phyloP scores from a whole-genome alignment of 2,888 invertebrate species.

The Apamea monoglypha region DNA sequence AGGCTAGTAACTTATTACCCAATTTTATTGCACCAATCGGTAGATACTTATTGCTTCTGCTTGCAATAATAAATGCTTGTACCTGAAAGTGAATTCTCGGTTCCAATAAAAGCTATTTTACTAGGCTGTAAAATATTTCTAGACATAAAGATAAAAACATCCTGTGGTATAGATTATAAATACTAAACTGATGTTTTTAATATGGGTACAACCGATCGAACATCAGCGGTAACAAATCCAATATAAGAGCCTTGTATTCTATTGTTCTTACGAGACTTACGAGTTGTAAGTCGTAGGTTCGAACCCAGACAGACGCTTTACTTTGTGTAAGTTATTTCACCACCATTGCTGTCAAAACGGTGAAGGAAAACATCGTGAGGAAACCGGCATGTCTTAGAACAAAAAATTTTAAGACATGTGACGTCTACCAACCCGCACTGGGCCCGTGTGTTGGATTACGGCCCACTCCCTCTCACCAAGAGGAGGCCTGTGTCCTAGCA shows the following conservation, averaged over 20 bases:
- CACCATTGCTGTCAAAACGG: too few relatives aligned
- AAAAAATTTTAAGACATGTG: too few relatives aligned
- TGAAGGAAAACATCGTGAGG: too few relatives aligned
- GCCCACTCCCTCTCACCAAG: too few relatives aligned
- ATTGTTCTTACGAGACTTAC: too few relatives aligned
- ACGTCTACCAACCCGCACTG: too few relatives aligned
- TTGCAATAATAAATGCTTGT: neutral
- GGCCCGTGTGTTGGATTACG: too few relatives aligned
- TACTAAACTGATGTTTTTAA: neutral
- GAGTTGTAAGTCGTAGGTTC: neutral
- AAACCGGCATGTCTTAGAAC: too few relatives aligned
- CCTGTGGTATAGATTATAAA: neutral
- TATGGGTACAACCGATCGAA: neutral
- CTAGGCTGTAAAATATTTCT: constrained; percentile 6
- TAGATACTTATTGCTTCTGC: neutral
- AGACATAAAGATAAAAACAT: constrained; percentile 7
- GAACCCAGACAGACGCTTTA: too few relatives aligned
- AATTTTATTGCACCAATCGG: neutral
- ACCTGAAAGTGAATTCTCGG: constrained; percentile 7
- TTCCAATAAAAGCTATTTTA: constrained; percentile 14
- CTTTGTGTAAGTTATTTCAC: too few relatives aligned
- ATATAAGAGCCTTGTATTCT: too few relatives aligned
- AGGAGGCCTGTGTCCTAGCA: too few relatives aligned
- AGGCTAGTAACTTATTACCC: neutral
- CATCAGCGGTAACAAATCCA: neutral